Evolutionary conservation across 2,888 invertebrate genomes (phyloP), one percentile per base, ranked within the genome.

Genomic region (Oxytorus armatus): DNA sequence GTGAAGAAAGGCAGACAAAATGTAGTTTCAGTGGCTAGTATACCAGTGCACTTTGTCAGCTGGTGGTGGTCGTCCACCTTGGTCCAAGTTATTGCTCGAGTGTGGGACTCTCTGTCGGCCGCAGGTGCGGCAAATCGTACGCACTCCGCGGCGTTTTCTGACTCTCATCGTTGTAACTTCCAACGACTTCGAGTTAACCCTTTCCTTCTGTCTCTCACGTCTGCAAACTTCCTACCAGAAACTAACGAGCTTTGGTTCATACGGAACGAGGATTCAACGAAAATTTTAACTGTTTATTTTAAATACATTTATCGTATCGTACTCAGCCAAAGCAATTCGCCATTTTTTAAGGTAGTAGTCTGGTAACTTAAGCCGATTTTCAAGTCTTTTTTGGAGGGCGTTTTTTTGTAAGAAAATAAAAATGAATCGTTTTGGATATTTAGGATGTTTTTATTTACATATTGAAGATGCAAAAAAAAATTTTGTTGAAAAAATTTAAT

Each of bases 41-140:
- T 53, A 36, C 47, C 25, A 69, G 63, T 66, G 69, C 51, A 77
- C 73, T 74, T 61, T 61, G 78, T 59, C 63, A 63, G 59, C 44
- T 59, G 57, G n/a, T 42, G 53, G 25, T 68, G 82, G 77, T 66
- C 53, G 78, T 65, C 49, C n/a, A n/a, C n/a, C 65, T 21, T 42
- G 65, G 51, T 65, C 65, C 79, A 79, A 83, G 73, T 83, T 83
- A 82, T 83, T 69, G 77, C 79, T 69, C 79, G 77, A 79, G 77
- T 79, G 79, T 77, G 77, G 73, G 53, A 75, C 51, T 53, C 69
- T 33, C 63, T 42, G 44, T 29, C 47, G 81, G 81, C 72, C 73
- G 53, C 83, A 83, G 83, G 82, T 83, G 83, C 72, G 39, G 39
- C 61, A 68, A 83, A 83, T 82, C 69, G 81, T 82, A 36, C 77